These are phyloP conservation scores for Poecilia wingei DNA, from an alignment of 2,797 vertebrate species.

Conservation along the genomic window DNA sequence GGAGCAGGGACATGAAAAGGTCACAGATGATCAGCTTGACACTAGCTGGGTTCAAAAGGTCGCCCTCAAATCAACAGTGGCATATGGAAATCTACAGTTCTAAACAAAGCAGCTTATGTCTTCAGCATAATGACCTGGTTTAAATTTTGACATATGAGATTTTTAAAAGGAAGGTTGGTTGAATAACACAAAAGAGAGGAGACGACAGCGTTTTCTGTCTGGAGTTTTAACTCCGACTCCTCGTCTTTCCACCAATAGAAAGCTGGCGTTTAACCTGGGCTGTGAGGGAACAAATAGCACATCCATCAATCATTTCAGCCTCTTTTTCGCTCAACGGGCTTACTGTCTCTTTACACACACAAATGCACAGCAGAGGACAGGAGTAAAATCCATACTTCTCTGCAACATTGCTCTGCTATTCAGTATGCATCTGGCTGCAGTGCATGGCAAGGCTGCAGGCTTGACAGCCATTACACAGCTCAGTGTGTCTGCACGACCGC, in stretches of 20 bases:
- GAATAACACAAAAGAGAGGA: slow-evolving; percentile 48
- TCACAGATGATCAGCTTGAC: slow-evolving; percentile 72
- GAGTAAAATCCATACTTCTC: slow-evolving; percentile 63
- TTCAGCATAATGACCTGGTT: slow-evolving; percentile 55
- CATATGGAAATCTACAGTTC: slow-evolving; percentile 49
- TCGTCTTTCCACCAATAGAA: slow-evolving; percentile 36
- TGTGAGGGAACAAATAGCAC: slow-evolving; percentile 51
- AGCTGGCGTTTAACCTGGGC: slow-evolving; percentile 47
- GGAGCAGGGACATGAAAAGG: slow-evolving; percentile 60
- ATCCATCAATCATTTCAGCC: slow-evolving; percentile 59
- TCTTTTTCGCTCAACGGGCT: slow-evolving; percentile 22
- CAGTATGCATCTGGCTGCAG: slow-evolving; percentile 70
- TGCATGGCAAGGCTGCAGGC: slow-evolving; percentile 63
- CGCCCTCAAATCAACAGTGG: slow-evolving; percentile 57
- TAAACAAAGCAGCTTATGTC: slow-evolving; percentile 43
- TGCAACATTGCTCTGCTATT: slow-evolving; percentile 67
- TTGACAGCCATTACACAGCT: slow-evolving; percentile 70
- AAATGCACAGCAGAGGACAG: slow-evolving; percentile 47
- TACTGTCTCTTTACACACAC: slow-evolving; percentile 16
- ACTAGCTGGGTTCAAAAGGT: slow-evolving; percentile 70
- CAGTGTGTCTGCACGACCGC: slow-evolving; percentile 41
- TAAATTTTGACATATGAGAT: slow-evolving; percentile 50
- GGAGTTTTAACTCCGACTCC: slow-evolving; percentile 26
- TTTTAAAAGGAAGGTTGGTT: slow-evolving; percentile 56
- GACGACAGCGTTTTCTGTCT: slow-evolving; percentile 6